Evolutionary conservation across 1,140 invertebrate genomes (phyloP).

Genomic region (Acromyrmex charruanus): DNA sequence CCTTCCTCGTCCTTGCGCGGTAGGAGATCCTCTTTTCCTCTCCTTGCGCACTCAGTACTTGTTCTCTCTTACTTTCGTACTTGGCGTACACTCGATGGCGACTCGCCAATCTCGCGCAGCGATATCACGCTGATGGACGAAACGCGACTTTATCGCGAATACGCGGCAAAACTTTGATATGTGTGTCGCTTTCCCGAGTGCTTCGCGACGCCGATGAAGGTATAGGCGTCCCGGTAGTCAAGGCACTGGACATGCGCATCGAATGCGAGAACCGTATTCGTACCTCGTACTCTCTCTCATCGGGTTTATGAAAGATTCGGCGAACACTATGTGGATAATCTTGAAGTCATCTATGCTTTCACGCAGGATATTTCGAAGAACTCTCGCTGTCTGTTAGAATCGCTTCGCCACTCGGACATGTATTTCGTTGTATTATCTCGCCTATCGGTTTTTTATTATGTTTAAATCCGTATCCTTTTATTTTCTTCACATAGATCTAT

Average conservation of each 20-base stretch:
- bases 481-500: not conserved
- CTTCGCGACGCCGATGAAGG: constrained; percentile 70
- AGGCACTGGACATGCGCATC: constrained; percentile 84
- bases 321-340: not conserved
- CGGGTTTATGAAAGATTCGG: constrained; percentile 24
- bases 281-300: constrained; percentile 35
- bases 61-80: constrained; percentile 31
- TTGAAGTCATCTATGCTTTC: not conserved
- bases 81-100: constrained; percentile 14
- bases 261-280: constrained; percentile 23
- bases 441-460: constrained; percentile 1
- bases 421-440: constrained; percentile 2
- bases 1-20: not conserved
- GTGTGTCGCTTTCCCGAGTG: constrained; percentile 67
- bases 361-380: constrained; percentile 17
- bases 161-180: constrained; percentile 77
- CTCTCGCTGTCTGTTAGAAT: constrained; percentile 15
- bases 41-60: constrained; percentile 10
- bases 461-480: not conserved
- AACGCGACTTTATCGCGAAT: constrained; percentile 48
- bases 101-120: constrained; percentile 43
- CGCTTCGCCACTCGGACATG: not conserved
- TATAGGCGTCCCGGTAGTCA: constrained; percentile 82
- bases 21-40: not conserved
- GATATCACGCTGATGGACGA: constrained; percentile 21